phyloP scores from a whole-genome alignment of 2,888 invertebrate species.

The Junonia oenone region DNA sequence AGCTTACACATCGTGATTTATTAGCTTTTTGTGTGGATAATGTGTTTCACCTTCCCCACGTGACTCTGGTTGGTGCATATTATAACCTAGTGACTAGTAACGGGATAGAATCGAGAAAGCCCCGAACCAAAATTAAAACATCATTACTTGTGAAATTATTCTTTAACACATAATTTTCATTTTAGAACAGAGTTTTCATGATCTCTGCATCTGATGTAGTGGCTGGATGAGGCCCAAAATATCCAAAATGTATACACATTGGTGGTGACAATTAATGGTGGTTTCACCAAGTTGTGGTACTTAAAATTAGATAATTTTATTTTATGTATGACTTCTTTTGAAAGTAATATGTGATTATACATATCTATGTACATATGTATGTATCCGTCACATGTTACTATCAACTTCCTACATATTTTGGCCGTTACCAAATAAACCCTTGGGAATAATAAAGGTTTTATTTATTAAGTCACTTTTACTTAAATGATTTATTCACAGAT shows the following conservation, averaged over 20 bases:
- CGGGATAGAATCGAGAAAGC: constrained; percentile 7
- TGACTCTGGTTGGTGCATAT: constrained; percentile 6
- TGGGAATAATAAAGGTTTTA: too few species aligned
- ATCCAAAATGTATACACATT: constrained; percentile 23
- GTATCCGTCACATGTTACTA: too few species aligned
- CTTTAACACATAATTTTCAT: constrained; percentile 8
- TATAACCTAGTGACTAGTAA: constrained; percentile 6
- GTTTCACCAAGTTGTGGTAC: constrained; percentile 16
- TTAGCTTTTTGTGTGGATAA: constrained; percentile 5
- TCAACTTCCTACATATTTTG: too few species aligned
- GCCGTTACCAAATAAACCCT: too few species aligned
- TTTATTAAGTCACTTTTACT: too few species aligned
- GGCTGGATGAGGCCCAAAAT: constrained; percentile 23
- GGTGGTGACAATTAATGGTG: not conserved
- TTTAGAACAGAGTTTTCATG: constrained; percentile 19
- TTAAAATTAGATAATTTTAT: too few species aligned
- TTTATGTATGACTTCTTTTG: too few species aligned
- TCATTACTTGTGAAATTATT: constrained; percentile 17
- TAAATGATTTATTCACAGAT: too few species aligned
- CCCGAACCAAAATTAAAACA: constrained; percentile 19
- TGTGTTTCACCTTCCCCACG: not conserved
- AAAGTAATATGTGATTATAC: too few species aligned
- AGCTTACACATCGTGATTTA: constrained; percentile 3
- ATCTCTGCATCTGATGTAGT: constrained; percentile 26
- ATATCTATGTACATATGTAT: too few species aligned